Percentiles rank a stretch among this genome's conserved stretches.
Evolutionary conservation across 2,888 invertebrate genomes (phyloP).

Genomic region (Orchestes rusci): DNA sequence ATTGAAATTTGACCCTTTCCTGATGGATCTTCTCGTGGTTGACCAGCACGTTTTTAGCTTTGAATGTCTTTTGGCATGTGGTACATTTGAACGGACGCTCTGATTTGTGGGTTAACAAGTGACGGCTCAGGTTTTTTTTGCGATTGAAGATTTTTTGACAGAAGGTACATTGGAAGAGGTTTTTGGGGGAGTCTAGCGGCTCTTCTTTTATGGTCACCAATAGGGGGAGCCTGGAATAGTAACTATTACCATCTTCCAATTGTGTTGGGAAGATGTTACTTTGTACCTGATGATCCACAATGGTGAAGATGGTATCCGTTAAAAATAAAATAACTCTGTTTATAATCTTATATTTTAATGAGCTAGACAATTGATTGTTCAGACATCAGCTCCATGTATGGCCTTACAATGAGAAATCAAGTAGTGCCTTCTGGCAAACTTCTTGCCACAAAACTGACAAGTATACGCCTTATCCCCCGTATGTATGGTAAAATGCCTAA

Average conservation of each 20-base stretch:
- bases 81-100: slow-evolving; percentile 38
- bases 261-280: no score
- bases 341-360: no score
- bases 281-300: no score
- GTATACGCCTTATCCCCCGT: slow-evolving; percentile 43
- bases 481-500: slow-evolving; percentile 19
- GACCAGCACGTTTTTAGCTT: slow-evolving; percentile 22
- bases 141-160: slow-evolving; percentile 13
- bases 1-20: slow-evolving; percentile 29
- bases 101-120: slow-evolving; percentile 13
- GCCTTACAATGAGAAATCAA: background rate
- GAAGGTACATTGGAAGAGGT: slow-evolving; percentile 11
- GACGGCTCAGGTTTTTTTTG: slow-evolving; percentile 10
- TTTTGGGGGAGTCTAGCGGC: no score
- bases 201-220: no score
- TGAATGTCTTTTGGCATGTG: slow-evolving; percentile 41
- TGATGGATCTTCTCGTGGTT: slow-evolving; percentile 19
- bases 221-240: no score
- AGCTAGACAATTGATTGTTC: no score
- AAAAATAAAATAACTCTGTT: no score
- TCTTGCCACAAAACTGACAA: slow-evolving; percentile 38
- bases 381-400: no score
- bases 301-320: no score
- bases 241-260: no score
- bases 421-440: background rate